Percentiles rank a stretch among this genome's conserved stretches.
These are phyloP conservation scores for human (Homo sapiens) DNA, from an alignment of 2,113 vertebrate species.

Conservation along the genomic window DNA sequence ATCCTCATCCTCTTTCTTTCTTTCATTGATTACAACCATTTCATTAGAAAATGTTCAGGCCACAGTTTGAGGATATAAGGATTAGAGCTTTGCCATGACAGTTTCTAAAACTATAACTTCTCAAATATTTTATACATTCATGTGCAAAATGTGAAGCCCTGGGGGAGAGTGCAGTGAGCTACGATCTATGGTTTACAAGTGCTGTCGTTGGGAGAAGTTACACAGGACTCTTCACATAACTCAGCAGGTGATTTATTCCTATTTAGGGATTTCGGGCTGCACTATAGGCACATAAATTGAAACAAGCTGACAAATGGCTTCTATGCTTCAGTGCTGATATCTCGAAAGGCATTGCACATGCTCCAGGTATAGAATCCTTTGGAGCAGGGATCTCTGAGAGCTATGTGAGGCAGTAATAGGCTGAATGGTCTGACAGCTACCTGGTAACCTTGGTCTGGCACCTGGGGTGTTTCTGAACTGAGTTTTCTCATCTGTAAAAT, in stretches of 20 bases:
- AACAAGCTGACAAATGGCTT: constrained; percentile 56
- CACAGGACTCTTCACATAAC: constrained; percentile 9
- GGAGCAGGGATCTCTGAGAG: neutral
- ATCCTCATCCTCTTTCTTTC: neutral
- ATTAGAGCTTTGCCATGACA: neutral
- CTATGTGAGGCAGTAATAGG: neutral
- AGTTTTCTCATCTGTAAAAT: neutral
- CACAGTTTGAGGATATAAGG: neutral
- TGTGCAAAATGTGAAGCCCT: constrained; percentile 48
- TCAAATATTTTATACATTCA: constrained; percentile 59
- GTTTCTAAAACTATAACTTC: constrained; percentile 60
- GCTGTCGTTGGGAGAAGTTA: constrained; percentile 16
- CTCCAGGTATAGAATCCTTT: neutral
- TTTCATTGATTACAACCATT: neutral
- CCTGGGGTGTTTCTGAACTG: neutral
- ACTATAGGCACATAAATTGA: constrained; percentile 52
- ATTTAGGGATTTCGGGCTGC: constrained; percentile 38
- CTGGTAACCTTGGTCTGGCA: neutral
- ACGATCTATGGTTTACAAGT: constrained; percentile 64
- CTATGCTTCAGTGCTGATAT: neutral
- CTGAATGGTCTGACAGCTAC: neutral
- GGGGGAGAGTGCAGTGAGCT: neutral
- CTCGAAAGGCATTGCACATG: neutral
- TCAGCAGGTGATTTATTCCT: constrained; percentile 45
- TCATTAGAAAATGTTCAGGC: neutral